Evolutionary conservation across 2,888 invertebrate species (phyloP).

Genomic region (Periphyllus acericola): DNA sequence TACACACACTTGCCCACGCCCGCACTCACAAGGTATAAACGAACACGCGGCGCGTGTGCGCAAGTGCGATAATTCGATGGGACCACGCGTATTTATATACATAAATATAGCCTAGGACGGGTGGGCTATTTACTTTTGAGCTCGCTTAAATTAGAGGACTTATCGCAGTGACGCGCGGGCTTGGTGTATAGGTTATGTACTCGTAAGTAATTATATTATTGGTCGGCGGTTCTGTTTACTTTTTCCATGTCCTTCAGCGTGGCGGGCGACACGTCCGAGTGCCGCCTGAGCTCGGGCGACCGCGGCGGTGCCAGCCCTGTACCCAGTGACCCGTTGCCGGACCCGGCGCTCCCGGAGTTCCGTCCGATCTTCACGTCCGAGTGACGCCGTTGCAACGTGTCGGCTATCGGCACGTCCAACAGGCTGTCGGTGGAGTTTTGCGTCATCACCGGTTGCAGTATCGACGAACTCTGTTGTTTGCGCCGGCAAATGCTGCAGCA

Average conservation of each 20-base stretch:
- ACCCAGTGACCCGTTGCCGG: conserved; percentile 70
- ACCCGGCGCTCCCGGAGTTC: conserved; percentile 68
- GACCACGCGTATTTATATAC: too few relatives aligned
- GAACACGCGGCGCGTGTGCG: too few relatives aligned
- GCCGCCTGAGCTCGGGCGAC: conserved; percentile 82
- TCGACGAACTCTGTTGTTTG: conserved; percentile 79
- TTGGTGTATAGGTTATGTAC: too few relatives aligned
- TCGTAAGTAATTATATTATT: not conserved
- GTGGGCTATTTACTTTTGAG: not conserved
- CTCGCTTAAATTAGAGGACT: not conserved
- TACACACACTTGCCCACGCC: too few relatives aligned
- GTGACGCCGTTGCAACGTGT: conserved; percentile 82
- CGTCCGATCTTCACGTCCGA: conserved; percentile 78
- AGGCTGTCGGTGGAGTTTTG: conserved; percentile 88
- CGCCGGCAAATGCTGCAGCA: conserved; percentile 86
- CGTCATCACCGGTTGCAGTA: conserved; percentile 73
- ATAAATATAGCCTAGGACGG: too few relatives aligned
- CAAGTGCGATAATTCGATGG: too few relatives aligned
- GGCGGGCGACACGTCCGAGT: conserved; percentile 88
- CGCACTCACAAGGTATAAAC: too few relatives aligned
- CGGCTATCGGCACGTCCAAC: conserved; percentile 82
- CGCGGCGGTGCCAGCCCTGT: conserved; percentile 82
- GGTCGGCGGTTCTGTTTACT: conserved; percentile 70
- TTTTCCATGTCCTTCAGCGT: conserved; percentile 89
- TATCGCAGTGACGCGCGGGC: not conserved